Evolutionary conservation across 2,797 vertebrate species (phyloP).

Genomic region (Hydrophis major): DNA sequence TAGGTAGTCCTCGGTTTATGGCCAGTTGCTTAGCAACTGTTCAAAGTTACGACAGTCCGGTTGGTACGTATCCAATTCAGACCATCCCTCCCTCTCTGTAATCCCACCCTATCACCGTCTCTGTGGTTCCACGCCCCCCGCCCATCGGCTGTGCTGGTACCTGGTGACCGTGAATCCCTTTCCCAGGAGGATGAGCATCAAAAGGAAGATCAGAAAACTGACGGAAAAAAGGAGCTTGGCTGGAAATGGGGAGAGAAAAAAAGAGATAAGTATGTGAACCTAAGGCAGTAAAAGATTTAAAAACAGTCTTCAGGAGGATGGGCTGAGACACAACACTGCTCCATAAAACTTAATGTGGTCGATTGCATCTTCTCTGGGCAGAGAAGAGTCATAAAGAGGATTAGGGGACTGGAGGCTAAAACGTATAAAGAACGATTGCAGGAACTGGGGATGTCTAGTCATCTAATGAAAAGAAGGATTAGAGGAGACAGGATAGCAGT

Average conservation of each 20-base stretch:
- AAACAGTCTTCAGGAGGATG: background rate
- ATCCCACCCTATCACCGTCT: background rate
- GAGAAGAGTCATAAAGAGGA: too few species aligned
- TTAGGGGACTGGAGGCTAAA: too few species aligned
- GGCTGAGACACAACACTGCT: background rate
- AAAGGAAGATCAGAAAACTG: conserved; percentile 90
- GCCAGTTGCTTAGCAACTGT: too few species aligned
- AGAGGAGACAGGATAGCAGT: too few species aligned
- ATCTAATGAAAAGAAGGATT: fast-evolving
- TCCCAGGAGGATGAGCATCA: conserved; percentile 88
- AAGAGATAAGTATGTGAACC: background rate
- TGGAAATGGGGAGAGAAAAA: conserved; percentile 35
- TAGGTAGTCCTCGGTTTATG: too few species aligned
- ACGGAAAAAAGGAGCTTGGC: conserved; percentile 92
- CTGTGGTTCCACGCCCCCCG: background rate
- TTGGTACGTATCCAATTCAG: background rate
- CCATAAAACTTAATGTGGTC: background rate
- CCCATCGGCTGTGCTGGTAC: conserved; percentile 52
- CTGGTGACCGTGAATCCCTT: conserved; percentile 96
- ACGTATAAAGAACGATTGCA: too few species aligned
- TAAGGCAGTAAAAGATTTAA: background rate
- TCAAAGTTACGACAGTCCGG: too few species aligned
- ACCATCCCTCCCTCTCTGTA: background rate
- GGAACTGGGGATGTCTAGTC: too few species aligned
- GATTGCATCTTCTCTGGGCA: background rate